These are phyloP conservation scores for Sebastes oblongus DNA, from an alignment of 2,797 vertebrate genomes.

Conservation along the genomic window DNA sequence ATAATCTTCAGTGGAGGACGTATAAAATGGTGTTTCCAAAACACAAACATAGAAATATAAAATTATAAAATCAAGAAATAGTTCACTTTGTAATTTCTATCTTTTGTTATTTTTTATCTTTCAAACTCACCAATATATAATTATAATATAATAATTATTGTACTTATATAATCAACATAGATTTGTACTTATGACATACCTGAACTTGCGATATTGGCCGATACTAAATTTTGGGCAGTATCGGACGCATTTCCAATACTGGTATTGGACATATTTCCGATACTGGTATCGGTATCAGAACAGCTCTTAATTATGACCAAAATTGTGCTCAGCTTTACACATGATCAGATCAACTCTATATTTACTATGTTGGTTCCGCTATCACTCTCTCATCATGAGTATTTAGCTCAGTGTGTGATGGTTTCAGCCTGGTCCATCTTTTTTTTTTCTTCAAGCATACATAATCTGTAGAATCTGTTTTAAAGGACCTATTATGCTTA, in stretches of 20 bases:
- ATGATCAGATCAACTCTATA: background rate
- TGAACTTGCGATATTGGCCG: too few species aligned
- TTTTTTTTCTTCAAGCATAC: background rate
- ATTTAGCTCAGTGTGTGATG: too few species aligned
- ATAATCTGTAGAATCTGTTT: background rate
- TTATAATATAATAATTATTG: background rate
- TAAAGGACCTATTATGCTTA: too few species aligned
- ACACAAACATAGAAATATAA: background rate
- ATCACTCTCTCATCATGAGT: background rate
- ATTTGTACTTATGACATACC: background rate
- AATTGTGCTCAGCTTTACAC: too few species aligned
- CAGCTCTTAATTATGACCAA: too few species aligned
- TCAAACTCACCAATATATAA: background rate
- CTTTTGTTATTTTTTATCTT: background rate
- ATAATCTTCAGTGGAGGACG: background rate
- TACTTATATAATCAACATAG: background rate
- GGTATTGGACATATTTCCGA: too few species aligned
- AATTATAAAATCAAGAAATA: background rate
- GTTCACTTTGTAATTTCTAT: background rate
- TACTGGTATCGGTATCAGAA: too few species aligned
- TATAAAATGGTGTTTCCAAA: background rate
- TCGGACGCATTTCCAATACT: too few species aligned
- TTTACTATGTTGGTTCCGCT: background rate
- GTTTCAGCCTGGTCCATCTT: background rate
- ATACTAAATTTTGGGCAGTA: too few species aligned